These are phyloP conservation scores for Sweltsa coloradensis DNA, from an alignment of 1,140 invertebrate species.

Conservation along the genomic window DNA sequence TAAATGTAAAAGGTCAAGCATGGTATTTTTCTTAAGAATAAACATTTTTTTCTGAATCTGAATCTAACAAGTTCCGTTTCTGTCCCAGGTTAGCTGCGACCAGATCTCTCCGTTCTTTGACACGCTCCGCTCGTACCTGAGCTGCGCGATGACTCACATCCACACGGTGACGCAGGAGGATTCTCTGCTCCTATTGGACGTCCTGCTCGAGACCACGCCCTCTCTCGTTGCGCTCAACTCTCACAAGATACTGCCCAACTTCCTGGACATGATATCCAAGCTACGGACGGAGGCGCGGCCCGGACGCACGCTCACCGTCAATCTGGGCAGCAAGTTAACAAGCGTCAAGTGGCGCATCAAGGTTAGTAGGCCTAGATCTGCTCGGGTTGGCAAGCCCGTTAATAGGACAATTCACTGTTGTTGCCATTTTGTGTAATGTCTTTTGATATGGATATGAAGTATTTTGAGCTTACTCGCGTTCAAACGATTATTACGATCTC, in stretches of 20 bases:
- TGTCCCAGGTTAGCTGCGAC: constrained; percentile 25
- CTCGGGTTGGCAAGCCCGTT: neutral
- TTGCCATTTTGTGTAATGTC: too few relatives aligned
- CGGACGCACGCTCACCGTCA: constrained; percentile 45
- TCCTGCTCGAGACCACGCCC: neutral
- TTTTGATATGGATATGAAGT: too few relatives aligned
- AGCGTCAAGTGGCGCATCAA: constrained; percentile 62
- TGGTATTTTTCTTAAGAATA: too few relatives aligned
- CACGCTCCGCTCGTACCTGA: constrained; percentile 59
- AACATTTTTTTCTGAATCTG: too few relatives aligned
- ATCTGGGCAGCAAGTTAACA: constrained; percentile 50
- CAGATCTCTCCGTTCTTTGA: constrained; percentile 53
- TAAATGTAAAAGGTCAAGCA: too few relatives aligned
- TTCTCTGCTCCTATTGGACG: constrained; percentile 24
- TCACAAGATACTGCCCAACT: constrained; percentile 56
- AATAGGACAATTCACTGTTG: too few relatives aligned
- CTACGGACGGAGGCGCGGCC: constrained; percentile 43
- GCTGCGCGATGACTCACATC: constrained; percentile 80
- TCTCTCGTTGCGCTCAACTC: constrained; percentile 42
- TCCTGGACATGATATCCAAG: constrained; percentile 62
- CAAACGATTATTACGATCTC: too few relatives aligned
- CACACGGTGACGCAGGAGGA: constrained; percentile 65
- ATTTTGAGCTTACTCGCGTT: too few relatives aligned
- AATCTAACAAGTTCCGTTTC: too few relatives aligned
- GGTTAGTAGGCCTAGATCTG: too few relatives aligned